Percentiles rank a stretch among this genome's conserved stretches.
These are phyloP conservation scores for Rhopalosiphum padi DNA, from an alignment of 1,140 invertebrate species.

Conservation along the genomic window DNA sequence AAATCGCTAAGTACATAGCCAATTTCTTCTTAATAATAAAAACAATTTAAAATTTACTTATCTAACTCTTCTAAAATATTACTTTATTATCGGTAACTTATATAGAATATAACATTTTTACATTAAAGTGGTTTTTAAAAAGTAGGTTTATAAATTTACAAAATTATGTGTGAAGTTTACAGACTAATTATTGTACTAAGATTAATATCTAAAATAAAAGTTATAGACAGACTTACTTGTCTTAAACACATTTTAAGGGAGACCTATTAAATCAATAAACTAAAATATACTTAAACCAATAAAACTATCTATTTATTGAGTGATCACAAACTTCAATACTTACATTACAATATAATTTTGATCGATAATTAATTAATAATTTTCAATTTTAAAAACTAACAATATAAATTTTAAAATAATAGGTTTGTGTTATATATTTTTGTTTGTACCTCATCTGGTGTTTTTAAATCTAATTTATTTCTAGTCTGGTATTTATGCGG, in stretches of 20 bases:
- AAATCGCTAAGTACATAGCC: too few species aligned
- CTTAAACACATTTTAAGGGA: not conserved
- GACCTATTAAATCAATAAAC: not conserved
- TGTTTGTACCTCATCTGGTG: not conserved
- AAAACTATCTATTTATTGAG: not conserved
- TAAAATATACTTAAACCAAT: not conserved
- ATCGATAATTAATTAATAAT: too few species aligned
- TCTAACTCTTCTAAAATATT: too few species aligned
- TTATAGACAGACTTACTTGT: not conserved
- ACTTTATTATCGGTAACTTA: too few species aligned
- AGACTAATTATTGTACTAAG: not conserved
- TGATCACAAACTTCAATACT: not conserved
- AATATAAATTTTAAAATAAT: not conserved
- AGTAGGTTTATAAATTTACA: not conserved
- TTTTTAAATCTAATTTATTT: slow-evolving; percentile 59
- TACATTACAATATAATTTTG: not conserved
- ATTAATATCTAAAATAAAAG: not conserved
- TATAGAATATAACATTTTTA: not conserved
- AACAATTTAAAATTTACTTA: too few species aligned
- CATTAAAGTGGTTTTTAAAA: not conserved
- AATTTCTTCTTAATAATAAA: too few species aligned
- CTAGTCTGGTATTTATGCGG: slow-evolving; percentile 88
- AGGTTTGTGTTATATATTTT: not conserved
- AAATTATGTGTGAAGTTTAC: not conserved
- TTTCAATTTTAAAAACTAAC: too few species aligned